phyloP scores from a whole-genome alignment of 2,113 vertebrate genomes.

The Crotalus viridis region DNA sequence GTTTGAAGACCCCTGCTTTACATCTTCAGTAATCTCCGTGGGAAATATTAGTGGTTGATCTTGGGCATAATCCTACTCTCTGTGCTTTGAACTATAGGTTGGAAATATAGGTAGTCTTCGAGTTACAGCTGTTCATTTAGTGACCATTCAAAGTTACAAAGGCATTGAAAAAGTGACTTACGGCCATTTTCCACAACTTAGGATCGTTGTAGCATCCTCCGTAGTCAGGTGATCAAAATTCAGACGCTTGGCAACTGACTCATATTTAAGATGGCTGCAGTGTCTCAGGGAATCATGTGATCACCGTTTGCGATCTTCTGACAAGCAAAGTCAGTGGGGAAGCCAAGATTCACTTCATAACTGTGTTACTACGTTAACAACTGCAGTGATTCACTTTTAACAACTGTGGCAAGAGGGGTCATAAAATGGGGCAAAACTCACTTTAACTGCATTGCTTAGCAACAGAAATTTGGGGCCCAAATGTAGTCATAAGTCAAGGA shows the following conservation, averaged over 20 bases:
- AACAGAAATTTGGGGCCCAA: not conserved
- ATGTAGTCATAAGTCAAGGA: not conserved
- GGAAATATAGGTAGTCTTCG: not conserved
- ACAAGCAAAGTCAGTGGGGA: not conserved
- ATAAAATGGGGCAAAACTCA: not conserved
- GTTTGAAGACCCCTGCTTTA: too few species aligned
- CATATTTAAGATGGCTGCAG: not conserved
- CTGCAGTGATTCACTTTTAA: not conserved
- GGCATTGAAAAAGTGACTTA: not conserved
- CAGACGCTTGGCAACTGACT: not conserved
- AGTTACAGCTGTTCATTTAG: too few species aligned
- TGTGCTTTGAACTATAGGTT: too few species aligned
- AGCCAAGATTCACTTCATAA: too few species aligned
- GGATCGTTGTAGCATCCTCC: not conserved
- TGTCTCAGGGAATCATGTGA: not conserved
- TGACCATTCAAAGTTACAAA: too few species aligned
- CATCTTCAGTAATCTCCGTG: too few species aligned
- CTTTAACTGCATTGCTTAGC: not conserved
- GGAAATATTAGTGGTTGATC: too few species aligned
- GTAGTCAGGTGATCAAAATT: not conserved
- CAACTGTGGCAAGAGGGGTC: not conserved
- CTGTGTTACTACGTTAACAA: not conserved
- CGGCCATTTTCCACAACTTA: too few species aligned
- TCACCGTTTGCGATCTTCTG: too few species aligned
- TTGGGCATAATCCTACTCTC: too few species aligned